These are phyloP conservation scores for Cecropterus lyciades DNA, from an alignment of 1,140 invertebrate species.

Conservation along the genomic window DNA sequence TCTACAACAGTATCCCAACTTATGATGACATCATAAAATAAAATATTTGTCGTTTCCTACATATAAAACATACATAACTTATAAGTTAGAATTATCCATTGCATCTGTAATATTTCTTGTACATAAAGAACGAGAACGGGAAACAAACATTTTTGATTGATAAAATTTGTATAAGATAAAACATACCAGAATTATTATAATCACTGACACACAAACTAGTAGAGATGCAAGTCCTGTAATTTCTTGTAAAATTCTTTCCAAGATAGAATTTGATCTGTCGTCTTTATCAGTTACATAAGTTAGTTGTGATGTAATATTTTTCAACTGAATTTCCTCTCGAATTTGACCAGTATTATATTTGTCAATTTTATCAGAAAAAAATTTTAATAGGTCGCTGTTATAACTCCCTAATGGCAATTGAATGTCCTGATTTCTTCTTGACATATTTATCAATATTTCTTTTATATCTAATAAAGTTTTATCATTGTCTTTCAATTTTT, in stretches of 20 bases:
- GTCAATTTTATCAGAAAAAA: constrained; percentile 3
- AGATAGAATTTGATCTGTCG: constrained; percentile 18
- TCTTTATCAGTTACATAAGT: background rate
- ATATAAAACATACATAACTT: background rate
- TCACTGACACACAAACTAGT: constrained; percentile 22
- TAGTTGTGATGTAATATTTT: constrained; percentile 10
- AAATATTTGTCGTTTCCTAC: too few species aligned
- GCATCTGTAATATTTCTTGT: constrained; percentile 22
- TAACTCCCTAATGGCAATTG: background rate
- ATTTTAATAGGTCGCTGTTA: background rate
- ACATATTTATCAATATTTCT: constrained; percentile 18
- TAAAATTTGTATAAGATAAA: constrained; percentile 30
- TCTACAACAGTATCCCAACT: too few species aligned
- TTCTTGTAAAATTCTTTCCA: constrained; percentile 32
- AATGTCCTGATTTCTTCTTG: background rate
- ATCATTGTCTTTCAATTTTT: constrained; percentile 4
- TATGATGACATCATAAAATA: too few species aligned
- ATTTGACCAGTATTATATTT: constrained; percentile 5
- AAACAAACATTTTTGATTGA: constrained; percentile 12
- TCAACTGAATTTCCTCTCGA: too few species aligned
- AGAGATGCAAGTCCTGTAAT: constrained; percentile 5
- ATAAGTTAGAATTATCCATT: constrained; percentile 33
- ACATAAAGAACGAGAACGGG: constrained; percentile 11
- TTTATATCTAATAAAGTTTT: constrained; percentile 1
- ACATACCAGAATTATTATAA: constrained; percentile 26